Evolutionary conservation across 30 jellyfish, hydroid and myxozoan species (phyloP), one percentile per base, ranked within the genome.

Genomic region (Turritopsis dohrnii): DNA sequence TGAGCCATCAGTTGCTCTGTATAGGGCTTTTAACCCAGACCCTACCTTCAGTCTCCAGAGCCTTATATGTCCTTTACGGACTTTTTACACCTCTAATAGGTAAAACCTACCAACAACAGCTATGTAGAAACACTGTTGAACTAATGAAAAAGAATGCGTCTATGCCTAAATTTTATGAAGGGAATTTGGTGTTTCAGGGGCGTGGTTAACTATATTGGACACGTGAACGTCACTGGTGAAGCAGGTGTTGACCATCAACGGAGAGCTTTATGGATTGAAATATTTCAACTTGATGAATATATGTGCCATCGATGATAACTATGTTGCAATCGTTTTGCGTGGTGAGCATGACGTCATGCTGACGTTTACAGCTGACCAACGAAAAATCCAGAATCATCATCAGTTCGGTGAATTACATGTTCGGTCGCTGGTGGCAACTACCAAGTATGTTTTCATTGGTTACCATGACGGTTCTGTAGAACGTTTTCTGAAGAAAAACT

Each of bases 321-420:
- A 87, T 71, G 96, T 88, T n/a, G 94, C 88, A n/a, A 76, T 92
- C 23, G 86, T 92, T 30, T 84, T 92, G 8, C 87, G 96, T 19
- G 83, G 96, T 79, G 84, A 85, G 18, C 26, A 74, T 28, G 98
- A 92, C 74, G 83, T 88, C 76, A 84, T 92, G 28, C 75, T 85
- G 23, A 66, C 87, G 19, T 87, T 79, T 52, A 72, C 89, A 66
- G 69, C 86, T 21, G 90, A 84, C 31, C 83, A 76, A 69, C 81
- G 79, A 81, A 84, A 80, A 60, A 76, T 74, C 19, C 73, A 80
- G 25, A 85, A 79, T 21, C 72, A 75, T n/a, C 82, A 53, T 53
- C 84, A 22, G 52, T 76, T 88, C 8, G 52, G 54, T 19, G 93
- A 85, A 28, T 60, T 24, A 53, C 88, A 79, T 82, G 86, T 93